A percentile compares a stretch with the other conserved stretches of the same genome.
phyloP scores from a whole-genome alignment of 2,888 invertebrate species.

The Catonia carolina region DNA sequence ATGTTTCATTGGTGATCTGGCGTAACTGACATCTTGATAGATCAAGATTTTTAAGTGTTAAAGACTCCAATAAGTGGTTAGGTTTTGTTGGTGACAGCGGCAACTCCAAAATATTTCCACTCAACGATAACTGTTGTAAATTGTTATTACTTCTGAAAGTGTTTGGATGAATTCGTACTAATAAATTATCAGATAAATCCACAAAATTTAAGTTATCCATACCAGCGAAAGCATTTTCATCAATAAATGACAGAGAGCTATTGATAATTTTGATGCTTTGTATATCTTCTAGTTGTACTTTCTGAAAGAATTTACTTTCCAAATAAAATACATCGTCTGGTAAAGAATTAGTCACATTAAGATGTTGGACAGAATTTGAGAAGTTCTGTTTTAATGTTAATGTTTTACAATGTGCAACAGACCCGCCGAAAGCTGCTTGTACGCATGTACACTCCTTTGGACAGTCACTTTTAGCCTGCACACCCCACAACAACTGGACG shows the following conservation, averaged over 20 bases:
- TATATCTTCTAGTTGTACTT: not conserved
- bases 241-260: not conserved
- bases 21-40: not conserved
- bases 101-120: not conserved
- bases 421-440: not conserved
- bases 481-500: no score
- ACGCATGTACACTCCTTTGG: not conserved
- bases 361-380: slow-evolving; percentile 3
- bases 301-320: not conserved
- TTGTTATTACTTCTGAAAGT: not conserved
- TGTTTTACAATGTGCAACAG: not conserved
- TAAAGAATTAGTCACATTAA: not conserved
- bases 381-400: not conserved
- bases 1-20: not conserved
- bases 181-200: not conserved
- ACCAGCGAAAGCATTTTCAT: not conserved
- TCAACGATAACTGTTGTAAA: not conserved
- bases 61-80: not conserved
- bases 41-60: not conserved
- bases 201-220: not conserved
- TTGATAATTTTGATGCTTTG: not conserved
- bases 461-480: not conserved
- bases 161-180: not conserved
- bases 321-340: not conserved
- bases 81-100: not conserved